phyloP scores from a whole-genome alignment of 53 echinoderm and acorn worm species.

The Actinopyga echinites region DNA sequence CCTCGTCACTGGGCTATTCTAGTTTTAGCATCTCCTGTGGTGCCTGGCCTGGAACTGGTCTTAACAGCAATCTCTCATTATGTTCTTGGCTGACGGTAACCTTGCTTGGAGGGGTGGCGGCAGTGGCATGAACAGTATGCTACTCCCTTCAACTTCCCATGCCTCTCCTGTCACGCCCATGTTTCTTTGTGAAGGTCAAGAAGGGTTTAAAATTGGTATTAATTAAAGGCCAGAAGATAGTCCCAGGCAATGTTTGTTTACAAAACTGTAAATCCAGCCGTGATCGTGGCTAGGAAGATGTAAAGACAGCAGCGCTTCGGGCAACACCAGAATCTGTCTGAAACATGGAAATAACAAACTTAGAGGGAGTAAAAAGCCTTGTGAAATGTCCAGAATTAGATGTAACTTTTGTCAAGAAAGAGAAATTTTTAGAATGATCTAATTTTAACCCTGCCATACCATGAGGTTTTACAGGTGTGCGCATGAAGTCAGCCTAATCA shows the following conservation, averaged over 20 bases:
- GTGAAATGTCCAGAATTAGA: too few species aligned
- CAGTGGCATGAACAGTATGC: background rate
- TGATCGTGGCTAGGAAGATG: slow-evolving; percentile 23
- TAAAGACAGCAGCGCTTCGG: background rate
- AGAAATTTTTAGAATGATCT: too few species aligned
- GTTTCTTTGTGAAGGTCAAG: slow-evolving; percentile 4
- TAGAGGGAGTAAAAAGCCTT: too few species aligned
- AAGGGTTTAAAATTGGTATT: slow-evolving; percentile 15
- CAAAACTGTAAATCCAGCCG: slow-evolving; percentile 16
- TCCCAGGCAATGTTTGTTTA: slow-evolving; percentile 30
- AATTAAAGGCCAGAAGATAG: slow-evolving; percentile 20
- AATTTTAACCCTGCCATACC: too few species aligned
- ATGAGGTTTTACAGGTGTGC: too few species aligned
- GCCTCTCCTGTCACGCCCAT: background rate
- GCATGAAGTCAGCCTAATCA: too few species aligned
- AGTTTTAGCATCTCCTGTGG: too few species aligned
- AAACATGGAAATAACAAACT: background rate
- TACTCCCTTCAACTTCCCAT: too few species aligned
- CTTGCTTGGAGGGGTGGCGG: slow-evolving; percentile 20
- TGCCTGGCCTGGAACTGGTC: too few species aligned
- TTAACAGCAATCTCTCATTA: too few species aligned
- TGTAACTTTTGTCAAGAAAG: too few species aligned
- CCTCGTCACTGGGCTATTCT: too few species aligned
- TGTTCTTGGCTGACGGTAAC: background rate
- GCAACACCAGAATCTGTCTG: slow-evolving; percentile 8